phyloP scores from a whole-genome alignment of 2,797 vertebrate species.

The Paramormyrops hopkinsi region DNA sequence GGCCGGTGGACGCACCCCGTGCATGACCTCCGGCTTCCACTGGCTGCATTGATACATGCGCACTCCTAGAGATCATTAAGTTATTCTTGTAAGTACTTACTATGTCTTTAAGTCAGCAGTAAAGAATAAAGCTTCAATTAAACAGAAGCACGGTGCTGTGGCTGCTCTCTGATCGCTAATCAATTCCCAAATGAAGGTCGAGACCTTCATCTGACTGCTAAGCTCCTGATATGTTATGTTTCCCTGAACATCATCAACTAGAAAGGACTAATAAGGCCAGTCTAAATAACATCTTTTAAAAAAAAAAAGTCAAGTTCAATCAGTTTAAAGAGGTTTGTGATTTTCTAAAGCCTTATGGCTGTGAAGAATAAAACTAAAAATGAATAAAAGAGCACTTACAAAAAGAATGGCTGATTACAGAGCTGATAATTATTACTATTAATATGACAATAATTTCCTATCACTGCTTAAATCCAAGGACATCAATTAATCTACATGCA shows the following conservation, averaged over 20 bases:
- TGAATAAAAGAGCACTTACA: background rate
- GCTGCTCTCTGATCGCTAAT: background rate
- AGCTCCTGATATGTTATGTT: background rate
- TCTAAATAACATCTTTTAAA: background rate
- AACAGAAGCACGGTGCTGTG: background rate
- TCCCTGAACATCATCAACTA: background rate
- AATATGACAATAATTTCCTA: background rate
- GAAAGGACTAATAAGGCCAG: background rate
- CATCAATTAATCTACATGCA: background rate
- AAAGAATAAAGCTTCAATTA: slow-evolving; percentile 1
- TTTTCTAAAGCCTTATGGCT: background rate
- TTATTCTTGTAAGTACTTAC: slow-evolving; percentile 26
- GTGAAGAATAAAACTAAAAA: background rate
- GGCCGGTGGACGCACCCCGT: background rate
- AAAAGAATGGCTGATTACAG: background rate
- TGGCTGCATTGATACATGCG: background rate
- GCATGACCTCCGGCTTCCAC: background rate
- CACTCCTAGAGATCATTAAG: background rate
- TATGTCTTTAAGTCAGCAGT: background rate
- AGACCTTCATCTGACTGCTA: background rate
- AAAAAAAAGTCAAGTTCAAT: background rate
- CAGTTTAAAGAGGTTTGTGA: background rate
- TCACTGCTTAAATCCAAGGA: background rate
- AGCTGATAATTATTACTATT: background rate
- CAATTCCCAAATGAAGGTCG: slow-evolving; percentile 10